Evolutionary conservation across 2,797 vertebrate species (phyloP).

Genomic region (Ctenosaura bakeri): DNA sequence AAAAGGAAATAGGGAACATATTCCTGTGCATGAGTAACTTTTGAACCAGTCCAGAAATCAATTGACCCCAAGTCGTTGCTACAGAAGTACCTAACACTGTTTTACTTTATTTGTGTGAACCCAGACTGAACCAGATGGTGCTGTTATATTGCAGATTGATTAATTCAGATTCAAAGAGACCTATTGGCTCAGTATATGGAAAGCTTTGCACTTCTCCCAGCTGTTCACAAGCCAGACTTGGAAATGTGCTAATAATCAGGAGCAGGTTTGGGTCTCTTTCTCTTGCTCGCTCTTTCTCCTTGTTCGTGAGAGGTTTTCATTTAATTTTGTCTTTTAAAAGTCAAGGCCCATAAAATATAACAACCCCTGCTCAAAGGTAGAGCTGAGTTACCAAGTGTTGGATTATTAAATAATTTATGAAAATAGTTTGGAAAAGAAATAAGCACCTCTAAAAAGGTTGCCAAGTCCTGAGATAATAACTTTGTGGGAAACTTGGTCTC

Average conservation of each 20-base stretch:
- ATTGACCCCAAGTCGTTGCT: not conserved
- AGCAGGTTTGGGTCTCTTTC: slow-evolving; percentile 56
- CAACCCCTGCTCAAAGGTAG: slow-evolving; percentile 72
- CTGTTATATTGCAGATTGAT: slow-evolving; percentile 32
- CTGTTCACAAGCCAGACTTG: slow-evolving; percentile 30
- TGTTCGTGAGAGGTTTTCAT: slow-evolving; percentile 76
- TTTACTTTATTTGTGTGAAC: not conserved
- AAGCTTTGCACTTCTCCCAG: slow-evolving; percentile 37
- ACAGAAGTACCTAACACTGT: not conserved
- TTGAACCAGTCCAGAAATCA: not conserved
- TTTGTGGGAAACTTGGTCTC: slow-evolving; percentile 30
- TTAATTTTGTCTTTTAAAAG: slow-evolving; percentile 69
- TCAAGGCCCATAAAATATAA: slow-evolving; percentile 73
- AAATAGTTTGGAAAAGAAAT: slow-evolving; percentile 74
- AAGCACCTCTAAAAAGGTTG: slow-evolving; percentile 62
- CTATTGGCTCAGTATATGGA: slow-evolving; percentile 35
- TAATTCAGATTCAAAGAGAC: slow-evolving; percentile 32
- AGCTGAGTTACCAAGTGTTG: slow-evolving; percentile 67
- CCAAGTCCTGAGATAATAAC: slow-evolving; percentile 47
- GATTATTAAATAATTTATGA: slow-evolving; percentile 73
- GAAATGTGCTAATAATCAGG: slow-evolving; percentile 68
- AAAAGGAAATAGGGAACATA: not conserved
- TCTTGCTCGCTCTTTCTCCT: slow-evolving; percentile 25
- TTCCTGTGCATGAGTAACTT: not conserved
- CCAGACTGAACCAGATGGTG: slow-evolving; percentile 19